These are phyloP conservation scores for Branchellion lobata DNA, from an alignment of 2,888 invertebrate species.

Conservation along the genomic window DNA sequence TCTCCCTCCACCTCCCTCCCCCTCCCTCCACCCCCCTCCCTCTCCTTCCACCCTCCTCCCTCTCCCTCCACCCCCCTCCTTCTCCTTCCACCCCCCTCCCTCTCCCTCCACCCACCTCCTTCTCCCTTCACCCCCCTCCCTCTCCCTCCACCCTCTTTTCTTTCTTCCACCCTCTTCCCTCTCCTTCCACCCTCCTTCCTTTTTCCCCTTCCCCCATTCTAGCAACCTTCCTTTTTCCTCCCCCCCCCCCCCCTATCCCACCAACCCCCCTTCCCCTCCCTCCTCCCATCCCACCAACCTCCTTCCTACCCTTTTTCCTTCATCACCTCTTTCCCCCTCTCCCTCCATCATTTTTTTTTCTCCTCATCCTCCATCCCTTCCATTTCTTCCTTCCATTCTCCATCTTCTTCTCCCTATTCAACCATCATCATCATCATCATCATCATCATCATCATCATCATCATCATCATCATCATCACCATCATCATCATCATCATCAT, in stretches of 20 bases:
- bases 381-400: neutral
- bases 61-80: neutral
- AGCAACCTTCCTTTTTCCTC: too few relatives aligned
- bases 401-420: neutral
- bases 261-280: too few relatives aligned
- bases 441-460: conserved; percentile 17
- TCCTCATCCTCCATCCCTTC: neutral
- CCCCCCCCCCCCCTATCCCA: too few relatives aligned
- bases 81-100: neutral
- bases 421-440: conserved; percentile 17
- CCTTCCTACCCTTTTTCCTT: too few relatives aligned
- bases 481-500: conserved; percentile 17
- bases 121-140: neutral
- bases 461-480: conserved; percentile 11
- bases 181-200: too few relatives aligned
- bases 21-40: neutral
- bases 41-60: neutral
- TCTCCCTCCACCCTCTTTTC: too few relatives aligned
- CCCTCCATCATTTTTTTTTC: too few relatives aligned
- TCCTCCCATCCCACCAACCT: too few relatives aligned
- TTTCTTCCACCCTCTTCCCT: neutral
- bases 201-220: too few relatives aligned
- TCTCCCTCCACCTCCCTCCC: neutral
- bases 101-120: neutral
- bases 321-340: too few relatives aligned